Percentiles rank a stretch among this genome's conserved stretches.
These are phyloP conservation scores for Oconnorella tubifera DNA, from an alignment of 2,888 invertebrate genomes.

Conservation along the genomic window DNA sequence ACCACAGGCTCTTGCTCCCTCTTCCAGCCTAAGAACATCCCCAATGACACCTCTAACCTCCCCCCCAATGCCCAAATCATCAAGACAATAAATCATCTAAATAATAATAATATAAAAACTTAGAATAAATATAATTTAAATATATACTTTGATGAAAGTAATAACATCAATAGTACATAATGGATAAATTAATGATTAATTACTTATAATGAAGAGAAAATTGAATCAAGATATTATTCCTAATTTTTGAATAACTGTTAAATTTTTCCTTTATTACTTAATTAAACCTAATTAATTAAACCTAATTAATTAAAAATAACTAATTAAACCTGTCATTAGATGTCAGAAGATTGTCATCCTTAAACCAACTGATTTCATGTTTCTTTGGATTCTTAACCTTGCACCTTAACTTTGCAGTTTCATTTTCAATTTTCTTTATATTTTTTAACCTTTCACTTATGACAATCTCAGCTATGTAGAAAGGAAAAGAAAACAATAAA, in stretches of 20 bases:
- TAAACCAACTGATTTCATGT: conserved; percentile 88
- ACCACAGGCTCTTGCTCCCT: no score
- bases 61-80: no score
- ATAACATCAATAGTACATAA: no score
- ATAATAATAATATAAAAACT: no score
- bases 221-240: no score
- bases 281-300: not conserved
- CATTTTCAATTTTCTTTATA: conserved; percentile 84
- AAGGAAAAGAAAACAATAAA: not conserved
- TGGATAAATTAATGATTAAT: no score
- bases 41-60: no score
- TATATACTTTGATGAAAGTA: no score
- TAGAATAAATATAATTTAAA: no score
- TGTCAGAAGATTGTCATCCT: conserved; percentile 83
- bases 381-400: conserved; percentile 76
- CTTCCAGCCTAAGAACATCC: no score
- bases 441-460: conserved; percentile 95
- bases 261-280: not conserved
- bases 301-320: conserved; percentile 1
- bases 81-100: no score
- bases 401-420: conserved; percentile 85
- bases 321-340: conserved; percentile 64
- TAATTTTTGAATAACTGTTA: not conserved
- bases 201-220: no score
- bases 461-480: conserved; percentile 79